Conservation (phyloP, 2,113 vertebrate genomes). For the Rhegmatorhina hoffmannsi region DNA sequence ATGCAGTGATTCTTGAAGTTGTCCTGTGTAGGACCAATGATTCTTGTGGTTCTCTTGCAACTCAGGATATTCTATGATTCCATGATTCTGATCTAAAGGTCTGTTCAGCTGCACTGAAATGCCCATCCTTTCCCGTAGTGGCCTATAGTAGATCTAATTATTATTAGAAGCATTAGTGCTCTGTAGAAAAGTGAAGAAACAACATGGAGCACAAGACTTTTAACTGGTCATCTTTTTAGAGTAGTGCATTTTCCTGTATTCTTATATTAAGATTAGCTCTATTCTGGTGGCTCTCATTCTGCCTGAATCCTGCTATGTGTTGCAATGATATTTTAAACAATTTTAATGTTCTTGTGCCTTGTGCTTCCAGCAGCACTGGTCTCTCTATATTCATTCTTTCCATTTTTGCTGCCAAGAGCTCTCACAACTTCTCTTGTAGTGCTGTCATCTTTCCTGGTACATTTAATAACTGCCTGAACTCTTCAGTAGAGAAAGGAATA, state of each 20-base stretch:
- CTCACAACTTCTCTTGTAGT: not conserved
- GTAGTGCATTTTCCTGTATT: not conserved
- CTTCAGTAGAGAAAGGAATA: not conserved
- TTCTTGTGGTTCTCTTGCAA: not conserved
- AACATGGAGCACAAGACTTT: not conserved
- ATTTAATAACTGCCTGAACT: not conserved
- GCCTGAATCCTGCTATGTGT: not conserved
- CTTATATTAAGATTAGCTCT: not conserved
- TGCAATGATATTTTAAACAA: not conserved
- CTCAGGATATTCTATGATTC: not conserved
- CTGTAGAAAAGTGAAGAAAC: not conserved
- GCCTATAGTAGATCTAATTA: not conserved
- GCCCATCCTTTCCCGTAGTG: not conserved
- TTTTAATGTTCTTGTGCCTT: not conserved
- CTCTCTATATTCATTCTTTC: not conserved
- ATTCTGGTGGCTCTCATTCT: not conserved
- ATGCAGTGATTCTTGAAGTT: not conserved
- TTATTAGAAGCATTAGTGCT: not conserved
- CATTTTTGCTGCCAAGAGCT: not conserved
- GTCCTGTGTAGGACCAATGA: not conserved
- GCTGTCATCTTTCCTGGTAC: not conserved
- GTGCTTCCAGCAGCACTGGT: not conserved
- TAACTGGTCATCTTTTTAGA: not conserved
- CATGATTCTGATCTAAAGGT: not conserved
- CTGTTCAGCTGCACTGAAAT: not conserved